Evolutionary conservation across 35 echinoderm and acorn worm species (phyloP).

Genomic region (Lytechinus variegatus): DNA sequence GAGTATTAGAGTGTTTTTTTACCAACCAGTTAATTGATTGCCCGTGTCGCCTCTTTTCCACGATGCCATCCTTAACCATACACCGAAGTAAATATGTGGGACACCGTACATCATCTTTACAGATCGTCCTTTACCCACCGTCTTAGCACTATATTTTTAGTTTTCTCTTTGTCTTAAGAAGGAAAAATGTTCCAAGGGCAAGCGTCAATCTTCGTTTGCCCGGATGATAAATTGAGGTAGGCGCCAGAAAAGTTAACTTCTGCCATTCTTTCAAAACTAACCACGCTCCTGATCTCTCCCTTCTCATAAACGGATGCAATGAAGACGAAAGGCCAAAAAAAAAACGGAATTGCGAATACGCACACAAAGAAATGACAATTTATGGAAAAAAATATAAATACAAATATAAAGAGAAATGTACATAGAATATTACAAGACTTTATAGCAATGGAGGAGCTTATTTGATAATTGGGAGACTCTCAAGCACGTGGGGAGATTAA

Average conservation of each 20-base stretch:
- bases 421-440: too few relatives aligned
- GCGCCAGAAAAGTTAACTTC: background rate
- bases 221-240: background rate
- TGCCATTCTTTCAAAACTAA: background rate
- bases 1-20: background rate
- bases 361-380: too few relatives aligned
- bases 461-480: too few relatives aligned
- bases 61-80: background rate
- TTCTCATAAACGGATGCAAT: too few relatives aligned
- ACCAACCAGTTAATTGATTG: constrained; percentile 12
- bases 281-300: background rate
- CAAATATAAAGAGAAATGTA: too few relatives aligned
- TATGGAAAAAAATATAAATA: too few relatives aligned
- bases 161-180: background rate
- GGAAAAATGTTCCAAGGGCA: background rate
- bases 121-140: background rate
- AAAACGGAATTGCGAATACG: too few relatives aligned
- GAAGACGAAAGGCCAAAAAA: too few relatives aligned
- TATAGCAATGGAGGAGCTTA: too few relatives aligned
- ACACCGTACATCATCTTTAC: background rate
- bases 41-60: background rate
- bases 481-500: too few relatives aligned
- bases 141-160: background rate
- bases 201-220: background rate
- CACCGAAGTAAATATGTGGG: constrained; percentile 1